Base-by-base conservation (phyloP, 2,113 vertebrate genomes). In the Cyanoramphus novaezelandiae region DNA sequence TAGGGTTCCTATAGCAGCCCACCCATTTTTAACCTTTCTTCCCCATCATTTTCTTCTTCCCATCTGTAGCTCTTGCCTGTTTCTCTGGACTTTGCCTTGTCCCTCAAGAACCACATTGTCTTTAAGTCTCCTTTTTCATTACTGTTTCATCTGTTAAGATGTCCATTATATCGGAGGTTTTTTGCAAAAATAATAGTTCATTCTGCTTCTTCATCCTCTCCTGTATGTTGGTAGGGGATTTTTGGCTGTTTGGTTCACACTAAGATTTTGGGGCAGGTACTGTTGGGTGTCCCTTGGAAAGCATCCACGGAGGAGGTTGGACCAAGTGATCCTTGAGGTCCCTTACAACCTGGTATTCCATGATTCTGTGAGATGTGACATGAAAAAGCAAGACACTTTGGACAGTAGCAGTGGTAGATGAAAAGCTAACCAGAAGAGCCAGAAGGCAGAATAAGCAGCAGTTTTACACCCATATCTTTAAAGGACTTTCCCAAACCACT, bases 31-130 rank as follows among this genome's bases (percentile, higher is more conserved):
- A 47, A 31, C 71, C 47, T 19, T 53, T 62, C 21, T 47, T 47
- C 21, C 63, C 27, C 47, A 4, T 1, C 3, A 2, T 67, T 80
- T 57, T 24, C 49, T 37, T 17, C 17, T 25, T 24, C 11, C 37
- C 15, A 0, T 13, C 33, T 1, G 17, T 1, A 9, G 44, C 44
- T 74, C 8, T 0, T 2, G 21, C 33, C 29, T 1, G 2, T 49
- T 20, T 11, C 55, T 21, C 17, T 35, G 91, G 44, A 2, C 12
- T 16, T 49, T 16, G 24, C 57, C 0, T 0, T 2, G 13, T 39
- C 46, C 57, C 18, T 80, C 47, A 10, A 2, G 39, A 4, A 4
- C 46, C 8, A 0, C 10, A 0, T 19, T 17, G 44, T 17, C 49
- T 23, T 47, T 6, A 9, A 31, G 10, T 5, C 60, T 21, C 5